Conservation (phyloP, 2,888 invertebrate genomes). For the Heliconius hortense region DNA sequence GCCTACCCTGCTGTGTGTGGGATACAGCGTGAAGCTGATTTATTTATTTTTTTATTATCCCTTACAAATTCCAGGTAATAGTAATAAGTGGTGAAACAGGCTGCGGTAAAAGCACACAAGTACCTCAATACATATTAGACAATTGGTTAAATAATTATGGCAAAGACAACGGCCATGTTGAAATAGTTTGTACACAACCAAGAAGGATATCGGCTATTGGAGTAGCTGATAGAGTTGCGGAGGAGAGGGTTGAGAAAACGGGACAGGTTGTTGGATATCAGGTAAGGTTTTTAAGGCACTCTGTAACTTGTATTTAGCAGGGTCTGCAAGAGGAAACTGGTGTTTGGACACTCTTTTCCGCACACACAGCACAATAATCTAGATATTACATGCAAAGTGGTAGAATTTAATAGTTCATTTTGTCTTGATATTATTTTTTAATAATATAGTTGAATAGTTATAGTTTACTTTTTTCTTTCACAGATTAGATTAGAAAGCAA, state of each 20-base stretch:
- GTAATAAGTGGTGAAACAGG: conserved; percentile 93
- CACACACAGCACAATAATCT: too few relatives aligned
- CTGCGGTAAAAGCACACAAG: conserved; percentile 92
- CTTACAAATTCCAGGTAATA: conserved; percentile 69
- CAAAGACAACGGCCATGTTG: conserved; percentile 84
- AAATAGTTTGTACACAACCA: conserved; percentile 96
- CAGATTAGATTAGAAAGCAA: conserved; percentile 91
- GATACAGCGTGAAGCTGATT: too few relatives aligned
- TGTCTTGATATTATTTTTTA: not conserved
- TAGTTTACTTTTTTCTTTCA: not conserved
- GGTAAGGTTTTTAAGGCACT: conserved; percentile 62
- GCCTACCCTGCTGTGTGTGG: too few relatives aligned
- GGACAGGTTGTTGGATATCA: conserved; percentile 90
- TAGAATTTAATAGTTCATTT: not conserved
- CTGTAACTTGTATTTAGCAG: too few relatives aligned
- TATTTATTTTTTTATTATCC: not conserved
- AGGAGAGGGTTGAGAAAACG: conserved; percentile 90
- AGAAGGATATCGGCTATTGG: conserved; percentile 95
- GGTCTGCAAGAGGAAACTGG: too few relatives aligned
- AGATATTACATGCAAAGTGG: not conserved
- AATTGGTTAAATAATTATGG: conserved; percentile 87
- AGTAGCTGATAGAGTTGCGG: conserved; percentile 94
- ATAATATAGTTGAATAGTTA: not conserved
- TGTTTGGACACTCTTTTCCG: too few relatives aligned
- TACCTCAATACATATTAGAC: conserved; percentile 97